Conservation (phyloP, 2,888 invertebrate genomes). For the Conus canariensis region DNA sequence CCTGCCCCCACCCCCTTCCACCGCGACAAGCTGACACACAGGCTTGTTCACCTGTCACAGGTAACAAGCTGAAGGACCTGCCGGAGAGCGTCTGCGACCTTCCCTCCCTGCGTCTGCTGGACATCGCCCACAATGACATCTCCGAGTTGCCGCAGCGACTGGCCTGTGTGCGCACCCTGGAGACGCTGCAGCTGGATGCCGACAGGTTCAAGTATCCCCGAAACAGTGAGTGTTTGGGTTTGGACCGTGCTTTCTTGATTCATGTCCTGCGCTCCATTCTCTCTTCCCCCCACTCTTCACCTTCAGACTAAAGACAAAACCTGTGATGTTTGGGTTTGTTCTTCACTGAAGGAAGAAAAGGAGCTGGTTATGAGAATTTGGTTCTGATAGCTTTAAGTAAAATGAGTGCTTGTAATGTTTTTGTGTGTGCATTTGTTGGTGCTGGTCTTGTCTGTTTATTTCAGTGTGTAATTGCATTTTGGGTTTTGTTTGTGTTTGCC, state of each 20-base stretch:
- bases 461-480: background rate
- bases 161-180: conserved; percentile 84
- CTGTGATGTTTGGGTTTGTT: no score
- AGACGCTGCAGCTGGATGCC: conserved; percentile 83
- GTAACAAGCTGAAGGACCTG: conserved; percentile 70
- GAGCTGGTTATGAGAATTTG: no score
- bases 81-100: conserved; percentile 67
- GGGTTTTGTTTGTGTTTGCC: conserved; percentile 47
- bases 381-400: no score
- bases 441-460: background rate
- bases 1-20: no score
- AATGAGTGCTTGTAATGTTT: no score
- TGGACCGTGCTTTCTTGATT: background rate
- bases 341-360: no score
- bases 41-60: conserved; percentile 52
- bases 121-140: conserved; percentile 73
- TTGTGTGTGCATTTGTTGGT: background rate
- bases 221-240: conserved; percentile 53
- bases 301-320: no score
- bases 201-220: conserved; percentile 85
- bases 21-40: background rate
- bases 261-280: background rate
- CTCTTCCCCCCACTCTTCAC: background rate
- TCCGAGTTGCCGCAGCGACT: conserved; percentile 81
- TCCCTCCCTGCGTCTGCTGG: conserved; percentile 67